Evolutionary conservation across 2,797 vertebrate genomes (phyloP), one percentile per base, ranked within the genome.

Genomic region (Sarcoramphus papa): DNA sequence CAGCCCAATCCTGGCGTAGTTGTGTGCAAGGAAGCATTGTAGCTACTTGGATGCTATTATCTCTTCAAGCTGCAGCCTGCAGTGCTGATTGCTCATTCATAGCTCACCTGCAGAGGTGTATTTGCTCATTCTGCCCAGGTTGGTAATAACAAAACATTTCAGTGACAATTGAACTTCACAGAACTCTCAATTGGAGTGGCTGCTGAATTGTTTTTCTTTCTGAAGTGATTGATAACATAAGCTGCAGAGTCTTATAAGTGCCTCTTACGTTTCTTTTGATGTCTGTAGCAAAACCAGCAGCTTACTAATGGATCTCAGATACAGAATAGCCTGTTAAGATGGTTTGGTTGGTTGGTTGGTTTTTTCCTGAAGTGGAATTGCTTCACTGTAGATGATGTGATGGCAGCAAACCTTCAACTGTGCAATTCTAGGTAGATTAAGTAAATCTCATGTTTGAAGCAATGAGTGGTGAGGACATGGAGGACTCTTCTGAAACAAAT

Each of bases 71-170:
- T 92, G 87, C 89, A 94, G 86, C 90, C 80, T 94, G 94, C 80
- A 77, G 93, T 68, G 93, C 81, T 78, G 92, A 95, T 94, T 85
- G 93, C 95, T 94, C 87, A 69, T 97, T 92, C 91, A 21, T 68
- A 78, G 89, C 89, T 95, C 91, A 93, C 94, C 91, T 95, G 91
- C 82, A 80, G 92, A 92, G 86, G 78, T 91, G 18, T 85, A 75
- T 95, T 93, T 94, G 93, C 73, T 92, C 72, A 54, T 94, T 89
- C 85, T 96, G 85, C 95, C 65, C 64, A 51, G 73, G 41, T 5
- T 94, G 91, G 95, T 90, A 94, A 88, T 93, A 91, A 86, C 89
- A 95, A 91, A 93, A 70, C 87, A 63, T 91, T 95, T 93, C 68
- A 50, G 65, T 80, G 89, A 92, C 84, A 92, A 54, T 40, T 95